Evolutionary conservation across 2,797 vertebrate species (phyloP), one percentile per base, ranked within the genome.

Genomic region (Carduelis carduelis): DNA sequence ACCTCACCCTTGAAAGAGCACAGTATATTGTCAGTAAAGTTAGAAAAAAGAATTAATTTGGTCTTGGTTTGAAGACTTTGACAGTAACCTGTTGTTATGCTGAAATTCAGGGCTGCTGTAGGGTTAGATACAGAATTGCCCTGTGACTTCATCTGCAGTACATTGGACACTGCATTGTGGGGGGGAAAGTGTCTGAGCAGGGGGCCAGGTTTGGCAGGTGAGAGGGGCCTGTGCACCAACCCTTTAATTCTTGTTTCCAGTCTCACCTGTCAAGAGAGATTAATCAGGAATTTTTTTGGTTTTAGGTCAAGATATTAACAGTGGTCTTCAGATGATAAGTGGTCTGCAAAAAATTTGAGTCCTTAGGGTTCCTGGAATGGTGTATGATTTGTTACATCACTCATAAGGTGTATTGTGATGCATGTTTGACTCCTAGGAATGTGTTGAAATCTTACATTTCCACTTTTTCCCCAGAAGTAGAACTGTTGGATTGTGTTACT

Each of bases 371-470:
- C 9, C 30, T 18, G 37, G 37, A 87, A 13, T 41, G n/a, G 23
- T 66, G 14, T 35, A 1, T 0, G 1, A 30, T 61, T 26, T 46
- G 12, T 57, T 60, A 2, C 0, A 0, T 74, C 2, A 1, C 11
- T 79, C 22, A 3, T 28, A 6, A 50, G 15, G 13, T 74, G 15
- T 37, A 4, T 39, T 50, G 34, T 47, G 65, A 10, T 72, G 32
- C 8, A 2, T 28, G 8, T 63, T 71, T 86, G 52, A 14, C 47
- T 65, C 32, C 15, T 28, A 16, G 50, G 39, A 34, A 26, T 20
- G 2, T 37, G 8, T 7, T 43, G n/a, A 9, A 43, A 43, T 43
- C 41, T 43, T 43, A 6, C 4, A 20, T 43, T 60, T 21, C 35
- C 35, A 37, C 43, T 7, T 72, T 57, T 28, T 28, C 39, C n/a